Percentiles rank a stretch among this genome's conserved stretches.
Conservation (phyloP, 2,888 invertebrate genomes). For the Physocephala rufipes region DNA sequence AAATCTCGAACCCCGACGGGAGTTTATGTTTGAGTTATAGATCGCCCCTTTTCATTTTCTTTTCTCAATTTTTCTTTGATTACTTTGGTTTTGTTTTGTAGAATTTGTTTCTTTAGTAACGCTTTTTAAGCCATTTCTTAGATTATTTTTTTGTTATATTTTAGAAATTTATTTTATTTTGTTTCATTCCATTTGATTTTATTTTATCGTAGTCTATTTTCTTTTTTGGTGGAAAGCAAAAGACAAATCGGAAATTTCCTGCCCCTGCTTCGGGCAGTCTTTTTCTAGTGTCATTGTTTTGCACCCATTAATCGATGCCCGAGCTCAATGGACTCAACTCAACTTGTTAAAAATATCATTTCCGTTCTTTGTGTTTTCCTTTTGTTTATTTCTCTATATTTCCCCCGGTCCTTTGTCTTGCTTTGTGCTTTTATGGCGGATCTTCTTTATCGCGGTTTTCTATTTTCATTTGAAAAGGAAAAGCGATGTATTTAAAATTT, state of each 20-base stretch:
- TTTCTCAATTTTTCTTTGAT: constrained; percentile 26
- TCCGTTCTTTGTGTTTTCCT: constrained; percentile 40
- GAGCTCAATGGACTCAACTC: constrained; percentile 61
- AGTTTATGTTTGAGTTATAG: neutral
- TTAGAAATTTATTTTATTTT: constrained; percentile 44
- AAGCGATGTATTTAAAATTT: too few relatives aligned
- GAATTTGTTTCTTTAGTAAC: neutral
- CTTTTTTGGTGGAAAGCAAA: constrained; percentile 56
- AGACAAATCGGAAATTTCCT: constrained; percentile 66
- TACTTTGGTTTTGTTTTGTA: constrained; percentile 3
- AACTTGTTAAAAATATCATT: constrained; percentile 55
- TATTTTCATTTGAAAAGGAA: too few relatives aligned
- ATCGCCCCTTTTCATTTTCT: constrained; percentile 49
- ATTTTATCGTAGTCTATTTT: constrained; percentile 41
- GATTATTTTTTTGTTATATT: constrained; percentile 35
- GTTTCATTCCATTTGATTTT: constrained; percentile 45
- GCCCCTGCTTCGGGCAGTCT: constrained; percentile 49
- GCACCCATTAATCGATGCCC: constrained; percentile 64
- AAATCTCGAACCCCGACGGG: neutral
- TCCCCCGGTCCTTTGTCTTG: neutral
- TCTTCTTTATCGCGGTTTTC: too few relatives aligned
- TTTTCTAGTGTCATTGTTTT: constrained; percentile 55
- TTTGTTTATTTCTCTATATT: neutral
- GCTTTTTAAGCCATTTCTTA: constrained; percentile 7
- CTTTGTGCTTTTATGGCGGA: neutral